Conservation (phyloP, 2,113 vertebrate species). For the Chascanopsetta lugubris region DNA sequence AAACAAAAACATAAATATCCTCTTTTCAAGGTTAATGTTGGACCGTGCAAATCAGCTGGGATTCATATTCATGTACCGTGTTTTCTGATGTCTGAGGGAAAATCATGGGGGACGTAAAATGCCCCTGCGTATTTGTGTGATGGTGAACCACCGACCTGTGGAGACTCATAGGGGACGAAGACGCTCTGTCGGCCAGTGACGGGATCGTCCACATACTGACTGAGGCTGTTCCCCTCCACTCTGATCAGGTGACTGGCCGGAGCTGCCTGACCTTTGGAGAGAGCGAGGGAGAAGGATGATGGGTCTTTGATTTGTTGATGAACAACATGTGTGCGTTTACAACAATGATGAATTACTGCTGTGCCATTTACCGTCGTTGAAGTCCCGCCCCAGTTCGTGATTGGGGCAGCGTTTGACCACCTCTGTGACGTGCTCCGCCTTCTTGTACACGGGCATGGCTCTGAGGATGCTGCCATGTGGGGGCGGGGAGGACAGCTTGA, state of each 20-base stretch:
- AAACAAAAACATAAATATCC: too few species aligned
- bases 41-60: neutral
- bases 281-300: slow-evolving; percentile 18
- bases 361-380: slow-evolving; percentile 88
- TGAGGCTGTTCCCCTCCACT: slow-evolving; percentile 94
- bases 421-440: slow-evolving; percentile 96
- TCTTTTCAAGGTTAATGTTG: too few species aligned
- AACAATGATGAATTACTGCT: too few species aligned
- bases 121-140: slow-evolving; percentile 1
- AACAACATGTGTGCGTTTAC: neutral
- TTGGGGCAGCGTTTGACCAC: slow-evolving; percentile 98
- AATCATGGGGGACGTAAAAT: too few species aligned
- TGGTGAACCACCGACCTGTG: slow-evolving; percentile 85
- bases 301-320: too few species aligned
- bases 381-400: slow-evolving; percentile 95
- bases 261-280: slow-evolving; percentile 87
- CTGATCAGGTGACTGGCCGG: slow-evolving; percentile 96
- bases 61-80: neutral
- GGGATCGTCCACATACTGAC: slow-evolving; percentile 94
- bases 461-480: slow-evolving; percentile 91
- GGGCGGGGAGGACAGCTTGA: slow-evolving; percentile 88
- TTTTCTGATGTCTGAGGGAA: too few species aligned
- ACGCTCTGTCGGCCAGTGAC: slow-evolving; percentile 95
- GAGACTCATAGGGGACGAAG: slow-evolving; percentile 92
- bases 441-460: slow-evolving; percentile 98